Conservation (phyloP, 1,140 invertebrate species). For the Papilio xuthus region DNA sequence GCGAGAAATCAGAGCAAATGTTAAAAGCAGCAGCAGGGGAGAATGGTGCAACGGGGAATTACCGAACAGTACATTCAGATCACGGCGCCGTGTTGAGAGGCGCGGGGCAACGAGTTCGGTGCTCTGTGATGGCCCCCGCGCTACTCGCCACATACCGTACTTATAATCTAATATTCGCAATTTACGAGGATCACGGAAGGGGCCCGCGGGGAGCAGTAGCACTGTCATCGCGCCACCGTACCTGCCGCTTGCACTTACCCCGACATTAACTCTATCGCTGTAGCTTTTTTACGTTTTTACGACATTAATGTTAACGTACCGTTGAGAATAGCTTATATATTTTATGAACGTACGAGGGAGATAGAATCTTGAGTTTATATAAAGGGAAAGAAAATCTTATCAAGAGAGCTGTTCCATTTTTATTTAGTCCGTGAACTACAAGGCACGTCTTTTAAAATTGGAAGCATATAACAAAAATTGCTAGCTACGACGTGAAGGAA, state of each 20-base stretch:
- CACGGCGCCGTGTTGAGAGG: slow-evolving; percentile 66
- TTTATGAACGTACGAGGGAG: slow-evolving; percentile 42
- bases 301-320: slow-evolving; percentile 58
- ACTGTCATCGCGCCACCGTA: slow-evolving; percentile 71
- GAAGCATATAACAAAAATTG: slow-evolving; percentile 22
- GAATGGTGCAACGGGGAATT: slow-evolving; percentile 65
- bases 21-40: slow-evolving; percentile 43
- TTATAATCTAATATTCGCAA: slow-evolving; percentile 81
- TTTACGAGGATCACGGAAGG: slow-evolving; percentile 76
- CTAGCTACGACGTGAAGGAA: slow-evolving; percentile 43
- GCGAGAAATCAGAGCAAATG: slow-evolving; percentile 42
- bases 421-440: neutral
- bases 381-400: neutral
- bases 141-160: slow-evolving; percentile 71
- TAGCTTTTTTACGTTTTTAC: slow-evolving; percentile 59
- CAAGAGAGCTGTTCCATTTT: slow-evolving; percentile 16
- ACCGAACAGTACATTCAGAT: slow-evolving; percentile 76
- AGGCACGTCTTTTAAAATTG: neutral
- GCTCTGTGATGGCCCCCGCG: slow-evolving; percentile 72
- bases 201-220: slow-evolving; percentile 67
- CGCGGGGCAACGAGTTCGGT: slow-evolving; percentile 62
- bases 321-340: slow-evolving; percentile 54
- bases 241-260: slow-evolving; percentile 69
- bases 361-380: neutral
- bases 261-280: slow-evolving; percentile 60